Base-by-base conservation (phyloP, 2,797 vertebrate species). In the Eulemur rubriventer region DNA sequence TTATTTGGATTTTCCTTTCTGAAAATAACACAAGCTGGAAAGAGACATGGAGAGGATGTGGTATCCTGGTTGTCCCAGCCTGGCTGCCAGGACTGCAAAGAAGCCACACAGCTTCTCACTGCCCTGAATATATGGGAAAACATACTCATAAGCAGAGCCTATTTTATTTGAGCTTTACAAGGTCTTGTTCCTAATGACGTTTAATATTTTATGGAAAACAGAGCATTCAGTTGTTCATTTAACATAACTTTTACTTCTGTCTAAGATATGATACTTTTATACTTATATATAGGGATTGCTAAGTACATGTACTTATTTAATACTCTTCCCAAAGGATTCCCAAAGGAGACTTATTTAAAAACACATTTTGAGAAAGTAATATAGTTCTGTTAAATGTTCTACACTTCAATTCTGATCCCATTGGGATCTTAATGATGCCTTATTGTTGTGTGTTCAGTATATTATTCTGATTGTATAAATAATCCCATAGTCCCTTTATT, bases 301-400 rank as follows among this genome's bases (percentile, higher is more conserved):
- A 20, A 92, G 35, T 75, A 78, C 6, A 86, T 78, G 28, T 65
- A 78, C 2, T 80, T 90, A 97, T 89, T 96, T 96, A 98, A 94
- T 97, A 88, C 13, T 92, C 35, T 85, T 97, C 91, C 87, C 75
- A 87, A 91, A 95, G 13, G 38, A 96, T 85, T 97, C 91, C 87
- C 75, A 87, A 91, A 95, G 13, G 38, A 96, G 0, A 43, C 7
- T 82, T 83, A 73, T 35, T 81, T 72, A 97, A 97, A 96, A 96
- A 61, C 14, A 0, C 83, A 90, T 97, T 90, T 96, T 96, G 33
- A 88, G 50, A 91, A 73, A 73, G 41, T 89, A 97, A 97, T 98
- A 98, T 96, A 97, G 97, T 96, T 93, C 95, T 96, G 97, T 97
- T 97, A 97, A 97, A 95, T 96, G 95, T 93, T 94, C 85, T 98